Base-by-base conservation (phyloP, 2,888 invertebrate species). In the Hesperia comma region DNA sequence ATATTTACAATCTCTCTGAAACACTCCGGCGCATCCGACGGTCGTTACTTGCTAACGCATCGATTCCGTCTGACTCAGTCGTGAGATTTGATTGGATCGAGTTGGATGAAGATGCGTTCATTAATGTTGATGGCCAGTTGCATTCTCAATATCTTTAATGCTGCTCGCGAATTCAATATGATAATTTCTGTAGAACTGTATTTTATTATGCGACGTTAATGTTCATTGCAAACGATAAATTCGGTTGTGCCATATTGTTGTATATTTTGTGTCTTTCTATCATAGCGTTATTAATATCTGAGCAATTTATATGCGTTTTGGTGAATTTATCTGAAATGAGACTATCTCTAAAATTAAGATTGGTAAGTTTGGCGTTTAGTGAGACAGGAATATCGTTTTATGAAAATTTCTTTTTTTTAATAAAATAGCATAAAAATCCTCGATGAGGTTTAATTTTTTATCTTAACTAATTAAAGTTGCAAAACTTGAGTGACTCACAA, bases 11-110 rank as follows among this genome's bases (percentile, higher is more conserved):
- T 91, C 91, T 88, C 88, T 85, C 86, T 86, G 86, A 84, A 90
- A 87, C 90, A 92, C 92, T 92, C 89, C 90, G 88, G 87, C 92
- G 90, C 91, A 92, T 92, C 92, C 91, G 92, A 90, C 84, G 87
- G 86, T 88, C 91, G 90, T 92, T 88, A 89, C 80, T 83, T 83
- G 88, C 86, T 81, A 85, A 85, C 89, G 91, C 90, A 90, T 90
- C 87, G 90, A 88, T 85, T 79, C 83, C 15, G 58, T 84, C 72
- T 78, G 86, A 87, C 74, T 88, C 88, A 89, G 84, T 79, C 72
- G 78, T 77, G 75, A 79, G 82, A 81, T 88, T 85, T 85, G 87
- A 90, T 90, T 86, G 85, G 84, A 85, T 83, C 79, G 80, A 80
- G 77, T 81, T 78, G 81, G 82, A 87, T 87, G 82, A 81, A 85